These are phyloP conservation scores for Scortum barcoo DNA, from an alignment of 2,113 vertebrate genomes.

Conservation along the genomic window DNA sequence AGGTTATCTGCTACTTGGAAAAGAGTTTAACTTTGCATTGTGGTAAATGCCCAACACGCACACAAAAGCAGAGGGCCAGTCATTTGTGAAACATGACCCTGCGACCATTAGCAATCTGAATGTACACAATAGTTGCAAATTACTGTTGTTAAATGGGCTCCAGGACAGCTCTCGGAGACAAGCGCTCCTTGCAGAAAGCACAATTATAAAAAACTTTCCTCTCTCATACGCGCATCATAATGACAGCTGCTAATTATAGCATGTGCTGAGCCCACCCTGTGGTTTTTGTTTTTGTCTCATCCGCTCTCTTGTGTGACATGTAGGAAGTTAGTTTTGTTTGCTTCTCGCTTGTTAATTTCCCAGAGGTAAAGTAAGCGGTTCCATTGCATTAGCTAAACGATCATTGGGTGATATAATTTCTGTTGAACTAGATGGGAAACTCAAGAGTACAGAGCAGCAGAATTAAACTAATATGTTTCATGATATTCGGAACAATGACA, in stretches of 20 bases:
- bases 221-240: conserved; percentile 6
- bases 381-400: conserved; percentile 29
- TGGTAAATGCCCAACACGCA: neutral
- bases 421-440: neutral
- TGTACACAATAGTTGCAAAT: conserved; percentile 13
- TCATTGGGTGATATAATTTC: conserved; percentile 39
- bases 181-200: neutral
- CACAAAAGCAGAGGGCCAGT: neutral
- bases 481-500: neutral
- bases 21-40: conserved; percentile 8
- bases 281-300: conserved; percentile 51
- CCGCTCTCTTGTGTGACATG: conserved; percentile 31
- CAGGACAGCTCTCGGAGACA: neutral
- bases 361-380: conserved; percentile 40
- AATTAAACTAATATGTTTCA: conserved; percentile 18
- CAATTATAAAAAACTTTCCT: conserved; percentile 28
- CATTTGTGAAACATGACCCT: conserved; percentile 1
- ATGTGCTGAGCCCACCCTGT: conserved; percentile 30
- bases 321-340: conserved; percentile 45
- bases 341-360: conserved; percentile 59
- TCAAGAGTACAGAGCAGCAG: neutral
- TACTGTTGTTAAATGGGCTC: conserved; percentile 11
- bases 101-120: neutral
- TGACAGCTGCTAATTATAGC: conserved; percentile 66
- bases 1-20: conserved; percentile 16